Base-by-base conservation (phyloP, 2,797 vertebrate species). In the Sternotherus odoratus region DNA sequence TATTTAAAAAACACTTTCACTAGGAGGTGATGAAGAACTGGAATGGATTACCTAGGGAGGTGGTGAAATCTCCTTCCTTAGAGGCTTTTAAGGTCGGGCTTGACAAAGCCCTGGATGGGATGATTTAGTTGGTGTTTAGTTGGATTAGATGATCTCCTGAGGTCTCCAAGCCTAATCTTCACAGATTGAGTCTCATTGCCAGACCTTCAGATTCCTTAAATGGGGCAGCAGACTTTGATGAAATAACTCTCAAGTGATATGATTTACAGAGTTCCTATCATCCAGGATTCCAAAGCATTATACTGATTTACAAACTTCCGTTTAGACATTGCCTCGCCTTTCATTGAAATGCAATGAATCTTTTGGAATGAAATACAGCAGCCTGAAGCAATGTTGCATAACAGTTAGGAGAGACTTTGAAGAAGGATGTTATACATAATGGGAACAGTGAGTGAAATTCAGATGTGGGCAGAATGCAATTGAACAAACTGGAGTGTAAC, bases 211-310 rank as follows among this genome's bases (percentile, higher is more conserved):
- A 79, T 90, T 54, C 77, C 12, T 3, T 91, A 81, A 77, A 93
- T 83, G 81, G 90, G 33, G 63, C 72, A 80, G 72, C 36, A 95
- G 85, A 80, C 66, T 87, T 85, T 60, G 85, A 90, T 91, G 88
- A 86, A 94, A 57, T 79, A 91, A 74, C 93, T 92, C n/a, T 92
- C 33, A 53, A 4, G 9, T 87, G 95, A 46, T 69, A 82, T 85
- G 86, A 93, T 94, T 90, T 93, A 80, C 72, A 92, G 72, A 89
- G 94, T 88, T 96, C 91, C 84, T 72, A 48, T 79, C 85, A 72
- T 87, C 53, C 91, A 90, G 81, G 72, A 82, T 96, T 94, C 89
- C 84, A 92, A 78, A 95, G 90, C 82, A 91, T n/a, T 46, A 8
- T 87, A 74, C 85, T 89, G 92, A 66, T 87, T 89, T 66, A 23